Percentiles rank a stretch among this genome's conserved stretches.
phyloP scores from a whole-genome alignment of 2,113 vertebrate genomes.

The Nematolebias whitei region DNA sequence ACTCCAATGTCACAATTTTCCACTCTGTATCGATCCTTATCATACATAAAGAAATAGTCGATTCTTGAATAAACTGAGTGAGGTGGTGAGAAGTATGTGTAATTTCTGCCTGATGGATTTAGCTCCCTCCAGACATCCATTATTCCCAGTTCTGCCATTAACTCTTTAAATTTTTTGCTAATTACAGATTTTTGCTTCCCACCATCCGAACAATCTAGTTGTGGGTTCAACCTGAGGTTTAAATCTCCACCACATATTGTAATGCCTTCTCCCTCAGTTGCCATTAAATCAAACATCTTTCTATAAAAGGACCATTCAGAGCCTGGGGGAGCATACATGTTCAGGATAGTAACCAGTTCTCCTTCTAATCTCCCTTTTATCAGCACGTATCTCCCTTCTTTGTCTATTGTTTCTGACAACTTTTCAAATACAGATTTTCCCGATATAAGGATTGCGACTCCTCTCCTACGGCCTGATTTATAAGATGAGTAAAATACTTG shows the following conservation, averaged over 20 bases:
- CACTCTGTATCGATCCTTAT: background rate
- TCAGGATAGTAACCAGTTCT: background rate
- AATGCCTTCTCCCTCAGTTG: background rate
- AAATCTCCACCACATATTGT: background rate
- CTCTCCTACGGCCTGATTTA: too few species aligned
- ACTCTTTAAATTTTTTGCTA: background rate
- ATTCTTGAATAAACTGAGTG: background rate
- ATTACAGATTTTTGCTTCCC: background rate
- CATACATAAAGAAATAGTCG: background rate
- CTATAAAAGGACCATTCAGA: background rate
- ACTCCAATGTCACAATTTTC: conserved; percentile 4
- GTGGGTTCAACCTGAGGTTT: background rate
- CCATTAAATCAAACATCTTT: background rate
- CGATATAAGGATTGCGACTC: too few species aligned
- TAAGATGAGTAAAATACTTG: too few species aligned
- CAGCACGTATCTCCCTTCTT: too few species aligned
- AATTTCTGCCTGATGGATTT: background rate
- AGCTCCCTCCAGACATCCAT: background rate
- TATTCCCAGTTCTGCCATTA: background rate
- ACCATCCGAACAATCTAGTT: background rate
- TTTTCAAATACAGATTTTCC: too few species aligned
- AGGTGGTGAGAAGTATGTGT: background rate
- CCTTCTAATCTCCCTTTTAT: background rate
- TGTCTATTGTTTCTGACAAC: too few species aligned
- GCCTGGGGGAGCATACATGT: background rate